Base-by-base conservation (phyloP, 2,888 invertebrate genomes). In the Epistrophella euchroma region DNA sequence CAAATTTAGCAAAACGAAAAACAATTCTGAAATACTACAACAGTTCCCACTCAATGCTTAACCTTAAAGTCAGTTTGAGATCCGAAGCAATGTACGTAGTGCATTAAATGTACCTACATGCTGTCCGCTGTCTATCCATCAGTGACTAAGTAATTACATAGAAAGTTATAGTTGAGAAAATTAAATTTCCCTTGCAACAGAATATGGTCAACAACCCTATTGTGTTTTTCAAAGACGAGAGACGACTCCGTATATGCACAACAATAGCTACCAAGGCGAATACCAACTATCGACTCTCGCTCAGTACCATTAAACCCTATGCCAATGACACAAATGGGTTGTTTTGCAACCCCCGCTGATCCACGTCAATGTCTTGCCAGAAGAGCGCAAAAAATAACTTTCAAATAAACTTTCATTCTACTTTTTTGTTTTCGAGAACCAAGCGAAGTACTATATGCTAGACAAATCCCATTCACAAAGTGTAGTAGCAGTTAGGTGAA, bases 141-240 rank as follows among this genome's bases (percentile, higher is more conserved):
- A 52, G 28, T 71, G 72, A 66, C 75, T 80, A 70, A 84, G 84
- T 80, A 84, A 80, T 80, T 84, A 76, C 52, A 80, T 56, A 68
- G 35, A 79, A 80, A 62, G 50, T 66, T 43, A 78, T 56, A 60
- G 84, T 80, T 52, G 72, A 76, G 84, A 80, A 80, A 84, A 80
- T 84, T 80, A 76, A 68, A 80, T 84, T 84, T 68, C 52, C 52
- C 47, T 32, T 47, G 37, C 47, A 37, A 19, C 70, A 50, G 19
- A 78, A n/a, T n/a, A 25, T 68, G 66, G 80, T 37, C 80, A 75
- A 80, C 43, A 75, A 84, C 75, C 71, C 62, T 50, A 72, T 66
- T 72, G 22, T 52, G 56, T 35, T 13, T 40, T 22, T 13, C 13
- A 40, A 40, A 40, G n/a, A 60, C 13, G 52, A 40, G 22, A 40